Evolutionary conservation across 2,113 vertebrate genomes (phyloP).

Genomic region (Protobothrops mucrosquamatus): DNA sequence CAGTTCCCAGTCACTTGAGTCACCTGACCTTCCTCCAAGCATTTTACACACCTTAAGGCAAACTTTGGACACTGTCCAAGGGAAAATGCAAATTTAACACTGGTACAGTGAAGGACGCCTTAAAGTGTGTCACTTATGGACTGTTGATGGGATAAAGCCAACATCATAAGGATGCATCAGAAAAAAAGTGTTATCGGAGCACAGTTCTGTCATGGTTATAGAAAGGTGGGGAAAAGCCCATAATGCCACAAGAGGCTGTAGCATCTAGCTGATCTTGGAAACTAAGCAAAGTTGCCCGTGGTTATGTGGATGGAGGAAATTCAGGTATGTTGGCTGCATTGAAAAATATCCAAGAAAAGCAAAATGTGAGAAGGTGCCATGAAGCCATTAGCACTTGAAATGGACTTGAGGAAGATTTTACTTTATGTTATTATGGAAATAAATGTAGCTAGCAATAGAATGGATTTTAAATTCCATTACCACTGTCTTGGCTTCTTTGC

Average conservation of each 20-base stretch:
- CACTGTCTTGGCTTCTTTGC: neutral
- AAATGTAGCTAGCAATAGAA: neutral
- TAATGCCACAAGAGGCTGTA: neutral
- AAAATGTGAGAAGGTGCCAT: neutral
- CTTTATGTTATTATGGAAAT: neutral
- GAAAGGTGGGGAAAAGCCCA: neutral
- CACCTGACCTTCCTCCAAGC: neutral
- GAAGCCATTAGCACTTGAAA: neutral
- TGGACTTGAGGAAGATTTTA: neutral
- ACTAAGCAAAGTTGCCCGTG: neutral
- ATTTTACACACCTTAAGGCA: neutral
- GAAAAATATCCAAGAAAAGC: neutral
- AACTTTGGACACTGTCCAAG: neutral
- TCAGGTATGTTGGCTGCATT: neutral
- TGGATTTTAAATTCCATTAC: neutral
- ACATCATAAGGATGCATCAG: neutral
- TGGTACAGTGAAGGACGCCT: neutral
- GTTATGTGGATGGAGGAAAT: neutral
- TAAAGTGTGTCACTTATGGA: neutral
- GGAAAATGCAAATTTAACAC: neutral
- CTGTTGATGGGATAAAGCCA: neutral
- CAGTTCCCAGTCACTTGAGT: neutral
- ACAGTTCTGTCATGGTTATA: neutral
- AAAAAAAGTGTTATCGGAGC: neutral
- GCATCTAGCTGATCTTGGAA: neutral